Evolutionary conservation across 2,113 vertebrate genomes (phyloP).

Genomic region (Dendrocopos noguchii): DNA sequence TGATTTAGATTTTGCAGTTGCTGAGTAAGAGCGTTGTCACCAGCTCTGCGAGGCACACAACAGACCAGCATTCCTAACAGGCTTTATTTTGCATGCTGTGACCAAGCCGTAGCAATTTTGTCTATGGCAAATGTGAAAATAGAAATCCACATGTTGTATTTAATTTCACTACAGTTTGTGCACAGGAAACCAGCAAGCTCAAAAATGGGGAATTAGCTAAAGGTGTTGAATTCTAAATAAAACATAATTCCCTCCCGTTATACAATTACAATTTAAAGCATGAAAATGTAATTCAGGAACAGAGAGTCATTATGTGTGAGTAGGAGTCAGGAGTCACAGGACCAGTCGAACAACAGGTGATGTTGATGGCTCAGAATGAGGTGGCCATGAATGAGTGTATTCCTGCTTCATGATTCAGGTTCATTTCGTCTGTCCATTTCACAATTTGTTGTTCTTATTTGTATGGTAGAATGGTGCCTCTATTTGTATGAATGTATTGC

Average conservation of each 20-base stretch:
- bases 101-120: background rate
- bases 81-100: background rate
- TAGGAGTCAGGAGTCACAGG: background rate
- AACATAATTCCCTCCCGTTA: background rate
- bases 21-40: background rate
- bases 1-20: background rate
- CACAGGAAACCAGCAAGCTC: background rate
- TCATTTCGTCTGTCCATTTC: background rate
- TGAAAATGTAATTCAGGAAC: background rate
- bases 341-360: background rate
- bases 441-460: background rate
- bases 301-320: background rate
- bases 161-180: background rate
- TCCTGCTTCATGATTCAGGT: background rate
- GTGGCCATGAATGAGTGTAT: background rate
- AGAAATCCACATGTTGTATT: fast-evolving
- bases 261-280: background rate
- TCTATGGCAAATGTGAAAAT: background rate
- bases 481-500: background rate
- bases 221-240: background rate
- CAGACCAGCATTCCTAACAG: background rate
- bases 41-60: background rate
- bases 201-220: background rate
- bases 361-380: background rate
- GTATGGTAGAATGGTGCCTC: background rate